Base-by-base conservation (phyloP, 2,797 vertebrate species). In the Capromys pilorides region DNA sequence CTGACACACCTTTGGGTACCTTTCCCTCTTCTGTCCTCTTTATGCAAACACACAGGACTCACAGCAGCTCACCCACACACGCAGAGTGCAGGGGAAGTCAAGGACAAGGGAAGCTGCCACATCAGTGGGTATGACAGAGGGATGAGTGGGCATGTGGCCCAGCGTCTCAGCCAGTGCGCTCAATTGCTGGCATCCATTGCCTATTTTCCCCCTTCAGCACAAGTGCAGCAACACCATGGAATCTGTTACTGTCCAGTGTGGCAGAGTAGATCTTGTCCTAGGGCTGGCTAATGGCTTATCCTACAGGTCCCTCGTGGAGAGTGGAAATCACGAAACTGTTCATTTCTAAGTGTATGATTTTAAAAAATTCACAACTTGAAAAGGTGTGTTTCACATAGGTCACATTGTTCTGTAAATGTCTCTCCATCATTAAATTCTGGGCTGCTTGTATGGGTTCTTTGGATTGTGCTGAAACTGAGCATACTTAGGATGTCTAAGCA, bases 51-150 rank as follows among this genome's bases (percentile, higher is more conserved):
- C 66, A 93, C 21, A 71, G 57, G 73, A 86, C 79, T 49, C 64
- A 81, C 6, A 94, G 75, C 75, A 94, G 64, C 88, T 89, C 80
- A 83, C 36, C 92, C 82, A 69, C 9, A 54, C 41, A 54, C 81
- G 39, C 24, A 71, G 82, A 28, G 31, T 10, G 13, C 41, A 45
- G 4, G 66, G 95, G 49, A 95, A 57, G 77, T 96, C 75, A 97
- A 98, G 95, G 91, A 94, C 78, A 96, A 91, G 21, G 86, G 0
- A 91, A 78, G 54, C 41, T 90, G 67, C 62, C 67, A 57, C 86
- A 66, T 92, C 94, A 85, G 33, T 41, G 19, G 16, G 94, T 73
- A 54, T 75, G 67, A 97, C 73, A 24, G 69, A 97, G 36, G 96
- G 36, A 90, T 18, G 64, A 94, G 59, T 36, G 93, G 71, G 59